Conservation (phyloP, 2,888 invertebrate species). For the Andrena minutula region DNA sequence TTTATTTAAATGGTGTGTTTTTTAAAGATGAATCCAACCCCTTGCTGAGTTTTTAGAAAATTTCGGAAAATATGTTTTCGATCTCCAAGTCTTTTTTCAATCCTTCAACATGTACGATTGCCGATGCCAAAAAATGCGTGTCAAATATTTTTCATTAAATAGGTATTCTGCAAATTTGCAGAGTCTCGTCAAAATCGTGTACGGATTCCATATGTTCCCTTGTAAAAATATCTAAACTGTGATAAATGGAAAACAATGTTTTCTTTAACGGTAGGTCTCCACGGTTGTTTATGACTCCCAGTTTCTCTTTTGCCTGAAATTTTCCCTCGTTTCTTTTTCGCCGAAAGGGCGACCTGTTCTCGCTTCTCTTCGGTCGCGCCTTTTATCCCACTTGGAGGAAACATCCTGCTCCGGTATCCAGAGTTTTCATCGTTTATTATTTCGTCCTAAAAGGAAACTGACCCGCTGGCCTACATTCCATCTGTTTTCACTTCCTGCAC, state of each 20-base stretch:
- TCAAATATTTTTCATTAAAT: too few species aligned
- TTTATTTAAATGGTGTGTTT: too few species aligned
- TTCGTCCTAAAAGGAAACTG: conserved; percentile 42
- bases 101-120: too few species aligned
- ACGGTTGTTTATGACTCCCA: background rate
- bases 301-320: conserved; percentile 32
- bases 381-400: conserved; percentile 39
- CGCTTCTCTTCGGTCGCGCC: conserved; percentile 8
- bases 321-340: conserved; percentile 19
- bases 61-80: too few species aligned
- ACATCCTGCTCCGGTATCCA: conserved; percentile 27
- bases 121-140: too few species aligned
- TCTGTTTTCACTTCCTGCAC: conserved; percentile 63
- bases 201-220: too few species aligned
- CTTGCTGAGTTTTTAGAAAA: too few species aligned
- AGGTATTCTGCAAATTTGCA: too few species aligned
- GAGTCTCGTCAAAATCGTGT: too few species aligned
- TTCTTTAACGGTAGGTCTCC: conserved; percentile 13
- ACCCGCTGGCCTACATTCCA: conserved; percentile 62
- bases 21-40: too few species aligned
- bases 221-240: background rate
- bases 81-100: too few species aligned
- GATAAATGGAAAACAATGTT: background rate
- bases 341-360: conserved; percentile 28
- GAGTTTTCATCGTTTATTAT: conserved; percentile 51